Conservation (phyloP, 2,113 vertebrate species). For the Poeciliopsis turrubarensis region DNA sequence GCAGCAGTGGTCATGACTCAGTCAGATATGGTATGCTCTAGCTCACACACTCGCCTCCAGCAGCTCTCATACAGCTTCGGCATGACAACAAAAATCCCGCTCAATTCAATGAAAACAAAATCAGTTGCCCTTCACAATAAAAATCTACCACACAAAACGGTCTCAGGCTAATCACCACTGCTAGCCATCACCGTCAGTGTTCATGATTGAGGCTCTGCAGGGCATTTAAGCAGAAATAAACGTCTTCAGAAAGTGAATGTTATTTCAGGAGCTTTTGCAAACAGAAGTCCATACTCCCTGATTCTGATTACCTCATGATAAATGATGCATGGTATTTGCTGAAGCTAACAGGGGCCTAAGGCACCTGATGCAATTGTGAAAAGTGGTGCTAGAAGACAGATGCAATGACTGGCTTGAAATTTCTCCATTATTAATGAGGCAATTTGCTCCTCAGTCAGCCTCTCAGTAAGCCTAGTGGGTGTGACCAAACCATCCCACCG, state of each 20-base stretch:
- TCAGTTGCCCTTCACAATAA: background rate
- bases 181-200: slow-evolving; percentile 23
- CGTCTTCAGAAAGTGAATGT: background rate
- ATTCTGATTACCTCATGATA: slow-evolving; percentile 41
- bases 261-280: slow-evolving; percentile 1
- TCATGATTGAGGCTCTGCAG: slow-evolving; percentile 29
- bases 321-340: slow-evolving; percentile 54
- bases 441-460: slow-evolving; percentile 55
- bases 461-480: slow-evolving; percentile 46
- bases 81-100: slow-evolving; percentile 37
- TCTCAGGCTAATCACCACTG: slow-evolving; percentile 26
- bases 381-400: slow-evolving; percentile 40
- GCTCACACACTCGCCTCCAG: slow-evolving; percentile 63
- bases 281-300: slow-evolving; percentile 1
- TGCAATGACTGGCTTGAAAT: slow-evolving; percentile 61
- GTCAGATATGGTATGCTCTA: slow-evolving; percentile 61
- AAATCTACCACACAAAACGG: slow-evolving; percentile 11
- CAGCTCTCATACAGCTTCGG: slow-evolving; percentile 46
- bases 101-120: slow-evolving; percentile 37
- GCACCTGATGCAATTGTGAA: slow-evolving; percentile 49
- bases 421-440: slow-evolving; percentile 66
- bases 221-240: slow-evolving; percentile 41
- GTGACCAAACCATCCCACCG: slow-evolving; percentile 47
- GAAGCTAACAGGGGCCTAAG: slow-evolving; percentile 46
- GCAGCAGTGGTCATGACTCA: slow-evolving; percentile 70